Evolutionary conservation across 2,888 invertebrate genomes (phyloP).

Genomic region (Lumbricus terrestris): DNA sequence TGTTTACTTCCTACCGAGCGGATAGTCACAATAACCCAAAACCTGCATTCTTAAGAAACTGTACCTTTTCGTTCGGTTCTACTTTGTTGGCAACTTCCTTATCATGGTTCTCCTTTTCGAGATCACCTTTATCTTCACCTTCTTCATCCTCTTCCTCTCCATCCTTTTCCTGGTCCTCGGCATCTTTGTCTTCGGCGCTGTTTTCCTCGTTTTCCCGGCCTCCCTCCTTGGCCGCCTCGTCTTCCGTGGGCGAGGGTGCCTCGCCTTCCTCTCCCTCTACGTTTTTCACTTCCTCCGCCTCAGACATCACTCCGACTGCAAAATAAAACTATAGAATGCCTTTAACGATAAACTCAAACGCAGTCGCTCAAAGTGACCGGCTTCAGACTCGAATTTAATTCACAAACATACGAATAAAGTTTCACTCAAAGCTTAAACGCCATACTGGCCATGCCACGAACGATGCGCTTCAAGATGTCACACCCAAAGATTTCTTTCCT

Average conservation of each 20-base stretch:
- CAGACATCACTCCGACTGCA: constrained; percentile 8
- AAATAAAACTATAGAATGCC: neutral
- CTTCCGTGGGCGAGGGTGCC: neutral
- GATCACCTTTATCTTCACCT: neutral
- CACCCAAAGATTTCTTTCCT: neutral
- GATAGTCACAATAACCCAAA: too few relatives aligned
- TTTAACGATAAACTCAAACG: neutral
- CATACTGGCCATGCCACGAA: neutral
- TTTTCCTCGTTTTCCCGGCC: neutral
- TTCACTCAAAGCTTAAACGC: neutral
- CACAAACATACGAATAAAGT: neutral
- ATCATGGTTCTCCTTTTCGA: neutral
- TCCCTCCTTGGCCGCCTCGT: neutral
- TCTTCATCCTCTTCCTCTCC: neutral
- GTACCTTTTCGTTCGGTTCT: neutral
- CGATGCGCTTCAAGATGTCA: neutral
- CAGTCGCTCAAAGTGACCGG: neutral
- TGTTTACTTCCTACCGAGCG: too few relatives aligned
- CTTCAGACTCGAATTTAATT: constrained; percentile 3
- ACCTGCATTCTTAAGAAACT: neutral
- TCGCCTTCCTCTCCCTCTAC: neutral
- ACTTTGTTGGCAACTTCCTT: neutral
- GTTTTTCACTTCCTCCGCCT: neutral
- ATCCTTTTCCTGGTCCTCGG: neutral
- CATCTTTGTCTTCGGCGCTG: neutral